phyloP scores from a whole-genome alignment of 2,113 vertebrate species.

The Gadus chalcogrammus region DNA sequence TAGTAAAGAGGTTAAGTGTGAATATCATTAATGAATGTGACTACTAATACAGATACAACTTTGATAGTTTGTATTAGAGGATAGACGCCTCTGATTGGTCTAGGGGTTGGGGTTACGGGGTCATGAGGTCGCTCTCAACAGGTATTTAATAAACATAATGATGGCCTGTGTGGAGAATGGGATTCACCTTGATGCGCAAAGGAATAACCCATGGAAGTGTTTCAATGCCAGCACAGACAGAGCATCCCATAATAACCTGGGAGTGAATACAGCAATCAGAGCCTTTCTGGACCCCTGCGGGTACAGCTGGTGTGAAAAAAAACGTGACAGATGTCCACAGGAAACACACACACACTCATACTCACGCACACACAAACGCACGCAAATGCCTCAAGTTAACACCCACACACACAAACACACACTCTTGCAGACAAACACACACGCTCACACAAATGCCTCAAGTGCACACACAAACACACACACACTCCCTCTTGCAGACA shows the following conservation, averaged over 20 bases:
- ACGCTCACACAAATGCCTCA: neutral
- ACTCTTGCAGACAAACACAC: neutral
- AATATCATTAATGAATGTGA: too few species aligned
- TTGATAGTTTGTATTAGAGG: too few species aligned
- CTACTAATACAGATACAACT: too few species aligned
- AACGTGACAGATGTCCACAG: conserved; percentile 23
- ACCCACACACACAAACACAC: neutral
- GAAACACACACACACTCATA: neutral
- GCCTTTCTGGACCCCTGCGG: conserved; percentile 10
- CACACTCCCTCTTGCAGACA: neutral
- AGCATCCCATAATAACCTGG: conserved; percentile 15
- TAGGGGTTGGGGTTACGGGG: too few species aligned
- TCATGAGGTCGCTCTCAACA: too few species aligned
- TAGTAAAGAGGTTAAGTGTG: too few species aligned
- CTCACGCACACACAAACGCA: conserved; percentile 1
- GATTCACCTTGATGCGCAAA: too few species aligned
- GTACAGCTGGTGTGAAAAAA: conserved; percentile 45
- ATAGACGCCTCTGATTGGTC: too few species aligned
- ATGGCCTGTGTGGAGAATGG: too few species aligned
- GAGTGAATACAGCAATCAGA: conserved; percentile 19
- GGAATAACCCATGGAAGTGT: neutral
- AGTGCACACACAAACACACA: too few species aligned
- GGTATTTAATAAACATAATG: too few species aligned
- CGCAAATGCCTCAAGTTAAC: neutral
- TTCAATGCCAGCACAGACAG: conserved; percentile 24